Evolutionary conservation across 1,140 invertebrate genomes (phyloP), one percentile per base, ranked within the genome.

Genomic region (Atta colombica): DNA sequence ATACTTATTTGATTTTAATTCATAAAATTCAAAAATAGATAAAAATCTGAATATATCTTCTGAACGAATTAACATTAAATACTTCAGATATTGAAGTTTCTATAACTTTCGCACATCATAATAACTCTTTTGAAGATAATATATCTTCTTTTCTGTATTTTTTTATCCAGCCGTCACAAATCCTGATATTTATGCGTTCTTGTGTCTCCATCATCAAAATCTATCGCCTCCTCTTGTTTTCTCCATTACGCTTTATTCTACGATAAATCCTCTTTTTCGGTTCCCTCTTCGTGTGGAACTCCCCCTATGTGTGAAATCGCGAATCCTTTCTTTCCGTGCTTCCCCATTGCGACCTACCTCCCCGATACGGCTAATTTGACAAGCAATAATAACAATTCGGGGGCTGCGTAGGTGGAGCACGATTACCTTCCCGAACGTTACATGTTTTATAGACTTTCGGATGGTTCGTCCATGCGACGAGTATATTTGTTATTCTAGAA

Each of bases 151-250:
- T 28, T 18, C 1, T 14, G 8, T 4, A 14, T 49, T 39, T 10
- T 51, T 77, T 65, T 6, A 65, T 7, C 4, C 35, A 63, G 12
- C 10, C 61, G 21, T 60, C 31, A 31, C 31, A 60, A 18, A 31
- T 28, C 18, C 3, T 7, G 5, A 45, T 53, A 16, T 21, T n/a
- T 7, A 10, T 45, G 39, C 16, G 69, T 49, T 49, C 21, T 16
- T 55, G 28, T 28, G 51, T 18, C 49, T 18, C 39, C 66, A 66
- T n/a, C 18, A 35, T 10, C 21, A 25, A 18, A 0, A 61, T 45
- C 45, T 88, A 93, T 92, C 90, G 82, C 88, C 92, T 91, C 91
- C 91, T 92, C 91, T 86, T 55, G 55, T 28, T 63, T 63, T 66
- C 61, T 74, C 35, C 12, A 68, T 45, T 51, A 28, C 51, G 49